Percentiles rank a stretch among this genome's conserved stretches.
These are phyloP conservation scores for Xanthia icteritia DNA, from an alignment of 2,888 invertebrate species.

Conservation along the genomic window DNA sequence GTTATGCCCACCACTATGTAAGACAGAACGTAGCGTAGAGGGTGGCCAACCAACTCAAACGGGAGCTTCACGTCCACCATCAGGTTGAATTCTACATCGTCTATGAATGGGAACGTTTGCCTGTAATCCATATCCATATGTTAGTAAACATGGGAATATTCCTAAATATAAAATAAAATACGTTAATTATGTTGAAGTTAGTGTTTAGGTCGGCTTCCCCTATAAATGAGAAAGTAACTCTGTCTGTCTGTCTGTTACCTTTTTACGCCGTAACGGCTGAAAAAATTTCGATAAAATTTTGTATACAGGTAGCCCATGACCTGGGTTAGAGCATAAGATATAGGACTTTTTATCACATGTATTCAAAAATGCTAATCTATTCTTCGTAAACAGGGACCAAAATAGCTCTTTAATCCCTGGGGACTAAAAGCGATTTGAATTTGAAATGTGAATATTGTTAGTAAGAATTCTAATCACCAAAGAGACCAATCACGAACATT, in stretches of 20 bases:
- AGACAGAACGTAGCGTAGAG: conserved; percentile 69
- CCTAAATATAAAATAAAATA: too few species aligned
- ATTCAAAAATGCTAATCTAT: too few species aligned
- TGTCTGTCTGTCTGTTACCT: background rate
- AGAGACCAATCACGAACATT: too few species aligned
- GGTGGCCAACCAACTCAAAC: conserved; percentile 69
- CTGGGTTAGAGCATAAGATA: background rate
- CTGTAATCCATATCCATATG: conserved; percentile 64
- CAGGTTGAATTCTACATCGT: conserved; percentile 81
- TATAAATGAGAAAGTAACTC: background rate
- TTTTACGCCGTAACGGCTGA: background rate
- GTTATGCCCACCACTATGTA: conserved; percentile 72
- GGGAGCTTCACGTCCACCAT: conserved; percentile 77
- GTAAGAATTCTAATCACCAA: too few species aligned
- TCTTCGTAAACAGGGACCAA: too few species aligned
- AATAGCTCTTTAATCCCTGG: too few species aligned
- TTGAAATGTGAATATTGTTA: too few species aligned
- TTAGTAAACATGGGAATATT: too few species aligned
- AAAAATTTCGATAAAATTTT: background rate
- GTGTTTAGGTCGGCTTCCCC: background rate
- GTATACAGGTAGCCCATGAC: background rate
- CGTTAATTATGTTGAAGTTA: too few species aligned
- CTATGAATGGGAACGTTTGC: conserved; percentile 79
- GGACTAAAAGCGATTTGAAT: too few species aligned
- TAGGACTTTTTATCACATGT: too few species aligned